Conservation (phyloP, 35 echinoderm and acorn worm species). For the Lytechinus variegatus region DNA sequence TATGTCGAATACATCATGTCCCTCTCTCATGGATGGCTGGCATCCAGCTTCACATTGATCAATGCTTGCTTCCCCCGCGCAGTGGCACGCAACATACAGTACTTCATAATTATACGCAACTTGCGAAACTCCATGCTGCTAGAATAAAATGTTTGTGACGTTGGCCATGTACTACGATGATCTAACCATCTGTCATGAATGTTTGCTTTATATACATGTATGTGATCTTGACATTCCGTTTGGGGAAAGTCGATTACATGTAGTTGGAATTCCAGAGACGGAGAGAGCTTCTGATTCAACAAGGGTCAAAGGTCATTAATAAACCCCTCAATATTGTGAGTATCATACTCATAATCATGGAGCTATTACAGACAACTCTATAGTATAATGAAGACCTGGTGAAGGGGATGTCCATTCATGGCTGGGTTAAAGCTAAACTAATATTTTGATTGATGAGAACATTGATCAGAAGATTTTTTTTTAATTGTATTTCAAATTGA, state of each 20-base stretch:
- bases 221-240: not conserved
- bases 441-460: too few species aligned
- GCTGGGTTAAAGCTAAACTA: too few species aligned
- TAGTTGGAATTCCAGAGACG: not conserved
- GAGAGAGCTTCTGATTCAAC: not conserved
- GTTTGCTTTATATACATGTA: not conserved
- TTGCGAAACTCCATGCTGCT: not conserved
- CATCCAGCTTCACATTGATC: constrained; percentile 4
- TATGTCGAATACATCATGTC: not conserved
- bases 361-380: too few species aligned
- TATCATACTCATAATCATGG: too few species aligned
- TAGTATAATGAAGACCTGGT: too few species aligned
- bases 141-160: not conserved
- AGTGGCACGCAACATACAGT: not conserved
- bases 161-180: not conserved
- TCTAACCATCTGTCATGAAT: not conserved
- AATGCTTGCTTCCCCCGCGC: not conserved
- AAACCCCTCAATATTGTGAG: not conserved
- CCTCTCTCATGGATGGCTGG: not conserved
- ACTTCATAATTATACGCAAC: not conserved
- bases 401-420: too few species aligned
- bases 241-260: not conserved
- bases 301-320: not conserved
- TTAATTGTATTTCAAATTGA: too few species aligned
- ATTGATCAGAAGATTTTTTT: too few species aligned